phyloP scores from a whole-genome alignment of 2,113 vertebrate genomes.

The Anseranas semipalmata region DNA sequence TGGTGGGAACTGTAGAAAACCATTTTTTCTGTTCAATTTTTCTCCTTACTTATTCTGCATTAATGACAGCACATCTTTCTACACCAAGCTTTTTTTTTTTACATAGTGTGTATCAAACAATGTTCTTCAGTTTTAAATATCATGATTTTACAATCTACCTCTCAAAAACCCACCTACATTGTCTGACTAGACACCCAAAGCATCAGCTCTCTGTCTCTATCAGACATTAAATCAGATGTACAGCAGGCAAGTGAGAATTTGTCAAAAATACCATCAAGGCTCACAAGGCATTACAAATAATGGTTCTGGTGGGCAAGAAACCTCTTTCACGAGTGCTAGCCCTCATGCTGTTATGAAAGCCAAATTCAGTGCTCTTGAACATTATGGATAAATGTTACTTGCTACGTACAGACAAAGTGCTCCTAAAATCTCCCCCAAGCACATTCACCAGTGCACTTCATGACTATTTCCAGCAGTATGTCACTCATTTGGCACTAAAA shows the following conservation, averaged over 20 bases:
- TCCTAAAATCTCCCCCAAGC: background rate
- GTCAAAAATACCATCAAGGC: background rate
- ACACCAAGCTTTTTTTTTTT: background rate
- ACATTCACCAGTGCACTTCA: background rate
- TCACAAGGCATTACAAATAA: background rate
- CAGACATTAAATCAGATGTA: background rate
- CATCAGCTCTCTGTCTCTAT: background rate
- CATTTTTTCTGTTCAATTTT: background rate
- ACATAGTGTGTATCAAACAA: background rate
- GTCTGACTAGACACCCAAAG: background rate
- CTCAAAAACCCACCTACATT: background rate
- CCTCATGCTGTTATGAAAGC: background rate
- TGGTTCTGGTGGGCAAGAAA: background rate
- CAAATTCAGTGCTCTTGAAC: background rate
- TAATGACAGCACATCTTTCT: background rate
- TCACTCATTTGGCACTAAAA: background rate
- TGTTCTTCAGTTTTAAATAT: background rate
- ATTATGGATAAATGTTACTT: background rate
- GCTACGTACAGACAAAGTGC: background rate
- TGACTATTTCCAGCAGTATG: background rate
- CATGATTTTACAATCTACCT: background rate
- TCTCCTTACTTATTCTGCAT: background rate
- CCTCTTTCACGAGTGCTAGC: background rate
- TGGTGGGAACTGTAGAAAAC: background rate
- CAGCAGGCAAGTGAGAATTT: background rate